Evolutionary conservation across 2,797 vertebrate genomes (phyloP).

Genomic region (Echeneis naucrates): DNA sequence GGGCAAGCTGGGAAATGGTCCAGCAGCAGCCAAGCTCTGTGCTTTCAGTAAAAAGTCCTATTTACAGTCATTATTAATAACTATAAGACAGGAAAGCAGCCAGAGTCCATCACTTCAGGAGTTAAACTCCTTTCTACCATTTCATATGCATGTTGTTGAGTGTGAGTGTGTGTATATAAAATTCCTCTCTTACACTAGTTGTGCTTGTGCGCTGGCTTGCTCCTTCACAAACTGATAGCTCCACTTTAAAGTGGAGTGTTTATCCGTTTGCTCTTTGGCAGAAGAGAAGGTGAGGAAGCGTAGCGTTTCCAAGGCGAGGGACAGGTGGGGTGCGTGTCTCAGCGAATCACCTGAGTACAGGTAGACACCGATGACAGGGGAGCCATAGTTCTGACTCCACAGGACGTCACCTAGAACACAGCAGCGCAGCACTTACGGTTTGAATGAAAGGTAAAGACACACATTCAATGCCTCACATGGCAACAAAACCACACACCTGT

Average conservation of each 20-base stretch:
- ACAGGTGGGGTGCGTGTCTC: slow-evolving; percentile 90
- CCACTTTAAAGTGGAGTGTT: slow-evolving; percentile 88
- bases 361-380: slow-evolving; percentile 92
- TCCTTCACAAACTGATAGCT: slow-evolving; percentile 87
- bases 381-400: slow-evolving; percentile 95
- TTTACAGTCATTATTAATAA: neutral
- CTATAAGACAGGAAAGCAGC: neutral
- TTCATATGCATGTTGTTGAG: neutral
- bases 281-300: slow-evolving; percentile 94
- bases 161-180: slow-evolving; percentile 1
- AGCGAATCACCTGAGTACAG: slow-evolving; percentile 93
- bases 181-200: slow-evolving; percentile 85
- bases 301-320: slow-evolving; percentile 93
- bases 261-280: slow-evolving; percentile 59
- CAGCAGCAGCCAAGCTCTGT: neutral
- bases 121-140: neutral
- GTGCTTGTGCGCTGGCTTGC: slow-evolving; percentile 87
- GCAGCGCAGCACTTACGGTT: neutral
- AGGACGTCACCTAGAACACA: slow-evolving; percentile 85
- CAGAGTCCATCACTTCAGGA: neutral
- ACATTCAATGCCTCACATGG: neutral
- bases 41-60: neutral
- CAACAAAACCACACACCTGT: slow-evolving; percentile 50
- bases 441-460: neutral
- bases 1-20: neutral